These are phyloP conservation scores for Leptosomus discolor DNA, from an alignment of 2,113 vertebrate species.

Conservation along the genomic window DNA sequence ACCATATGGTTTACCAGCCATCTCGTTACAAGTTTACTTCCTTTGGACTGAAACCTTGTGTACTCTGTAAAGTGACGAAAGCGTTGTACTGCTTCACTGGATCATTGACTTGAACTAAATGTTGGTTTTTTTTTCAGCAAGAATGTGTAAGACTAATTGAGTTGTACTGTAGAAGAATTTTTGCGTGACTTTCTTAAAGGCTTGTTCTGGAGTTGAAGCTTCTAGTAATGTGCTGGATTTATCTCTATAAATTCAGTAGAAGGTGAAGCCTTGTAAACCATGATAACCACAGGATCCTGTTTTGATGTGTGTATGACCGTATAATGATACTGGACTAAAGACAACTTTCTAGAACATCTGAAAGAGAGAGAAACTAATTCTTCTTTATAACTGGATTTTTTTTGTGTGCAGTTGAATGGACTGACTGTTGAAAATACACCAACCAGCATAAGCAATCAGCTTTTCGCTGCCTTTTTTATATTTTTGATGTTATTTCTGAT, in stretches of 20 bases:
- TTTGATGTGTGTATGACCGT: background rate
- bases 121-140: background rate
- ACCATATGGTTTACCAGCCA: constrained; percentile 43
- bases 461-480: background rate
- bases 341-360: background rate
- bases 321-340: background rate
- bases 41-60: background rate
- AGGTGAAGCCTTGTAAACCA: background rate
- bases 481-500: background rate
- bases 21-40: background rate
- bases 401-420: background rate
- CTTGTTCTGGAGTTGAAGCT: background rate
- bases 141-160: background rate
- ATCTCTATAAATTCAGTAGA: background rate
- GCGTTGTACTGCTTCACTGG: background rate
- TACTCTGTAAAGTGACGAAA: background rate
- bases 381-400: background rate
- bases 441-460: background rate
- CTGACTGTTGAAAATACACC: background rate
- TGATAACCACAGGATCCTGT: background rate
- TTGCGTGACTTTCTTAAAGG: background rate
- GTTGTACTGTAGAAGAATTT: background rate
- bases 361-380: background rate
- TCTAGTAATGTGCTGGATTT: background rate
- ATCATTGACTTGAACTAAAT: background rate